phyloP scores from a whole-genome alignment of 2,113 vertebrate species.

The Ameiurus melas region DNA sequence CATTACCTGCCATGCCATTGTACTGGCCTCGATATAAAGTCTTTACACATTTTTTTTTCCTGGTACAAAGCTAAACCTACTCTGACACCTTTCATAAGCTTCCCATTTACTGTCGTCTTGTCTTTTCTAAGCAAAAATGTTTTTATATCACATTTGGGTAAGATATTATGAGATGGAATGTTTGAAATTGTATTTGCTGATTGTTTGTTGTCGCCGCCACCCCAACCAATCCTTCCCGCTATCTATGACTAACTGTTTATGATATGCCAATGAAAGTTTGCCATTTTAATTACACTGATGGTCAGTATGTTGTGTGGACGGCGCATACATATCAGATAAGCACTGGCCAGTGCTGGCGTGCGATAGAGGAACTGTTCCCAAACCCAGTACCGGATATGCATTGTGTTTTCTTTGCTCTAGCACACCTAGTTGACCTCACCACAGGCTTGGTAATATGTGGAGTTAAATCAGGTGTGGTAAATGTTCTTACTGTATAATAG shows the following conservation, averaged over 20 bases:
- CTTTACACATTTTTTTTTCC: not conserved
- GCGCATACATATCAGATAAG: not conserved
- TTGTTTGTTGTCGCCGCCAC: no score
- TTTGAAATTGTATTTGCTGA: not conserved
- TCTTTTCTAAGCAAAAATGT: not conserved
- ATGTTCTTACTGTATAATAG: not conserved
- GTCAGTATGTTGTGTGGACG: not conserved
- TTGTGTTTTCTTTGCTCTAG: not conserved
- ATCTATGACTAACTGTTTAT: not conserved
- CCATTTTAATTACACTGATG: not conserved
- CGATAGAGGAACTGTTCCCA: not conserved
- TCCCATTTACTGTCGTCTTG: not conserved
- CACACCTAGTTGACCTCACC: constrained; percentile 10
- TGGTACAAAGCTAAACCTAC: not conserved
- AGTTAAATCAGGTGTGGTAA: constrained; percentile 5
- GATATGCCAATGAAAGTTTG: not conserved
- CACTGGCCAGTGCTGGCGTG: not conserved
- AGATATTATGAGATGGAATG: not conserved
- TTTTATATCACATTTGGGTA: not conserved
- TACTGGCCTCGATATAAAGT: not conserved
- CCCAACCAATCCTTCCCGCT: no score
- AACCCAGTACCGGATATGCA: not conserved
- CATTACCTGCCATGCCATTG: not conserved
- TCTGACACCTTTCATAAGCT: not conserved
- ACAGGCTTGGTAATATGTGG: not conserved